Evolutionary conservation across 2,797 vertebrate genomes (phyloP).

Genomic region (Gobio occitaniae): DNA sequence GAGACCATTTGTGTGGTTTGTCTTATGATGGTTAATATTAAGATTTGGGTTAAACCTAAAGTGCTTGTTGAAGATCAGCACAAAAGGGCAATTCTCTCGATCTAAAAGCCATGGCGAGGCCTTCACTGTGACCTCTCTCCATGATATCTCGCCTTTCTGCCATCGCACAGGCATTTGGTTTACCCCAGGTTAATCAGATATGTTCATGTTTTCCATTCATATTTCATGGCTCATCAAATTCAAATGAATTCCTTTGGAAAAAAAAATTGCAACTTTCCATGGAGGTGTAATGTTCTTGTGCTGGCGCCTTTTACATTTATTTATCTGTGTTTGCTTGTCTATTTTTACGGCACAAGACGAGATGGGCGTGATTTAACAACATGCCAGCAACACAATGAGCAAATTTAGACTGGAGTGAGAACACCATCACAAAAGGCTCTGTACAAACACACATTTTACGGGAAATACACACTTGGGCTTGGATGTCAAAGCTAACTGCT

Average conservation of each 20-base stretch:
- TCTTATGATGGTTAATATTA: constrained; percentile 29
- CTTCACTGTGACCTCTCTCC: constrained; percentile 47
- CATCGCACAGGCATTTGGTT: constrained; percentile 57
- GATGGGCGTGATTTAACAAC: constrained; percentile 52
- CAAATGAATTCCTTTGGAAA: constrained; percentile 63
- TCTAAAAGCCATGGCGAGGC: constrained; percentile 2
- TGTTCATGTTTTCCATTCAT: constrained; percentile 66
- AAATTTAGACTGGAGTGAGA: constrained; percentile 59
- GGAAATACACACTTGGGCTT: constrained; percentile 39
- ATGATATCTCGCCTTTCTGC: constrained; percentile 62
- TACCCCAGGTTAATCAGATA: constrained; percentile 61
- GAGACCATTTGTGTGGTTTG: constrained; percentile 26
- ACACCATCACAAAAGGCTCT: constrained; percentile 44
- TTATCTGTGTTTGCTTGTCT: constrained; percentile 46
- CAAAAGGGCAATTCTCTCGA: constrained; percentile 21
- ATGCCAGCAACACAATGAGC: constrained; percentile 42
- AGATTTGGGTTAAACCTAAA: constrained; percentile 18
- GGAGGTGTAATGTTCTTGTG: constrained; percentile 51
- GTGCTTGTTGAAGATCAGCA: constrained; percentile 23
- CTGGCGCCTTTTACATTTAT: constrained; percentile 56
- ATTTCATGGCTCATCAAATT: constrained; percentile 71
- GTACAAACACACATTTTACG: constrained; percentile 10
- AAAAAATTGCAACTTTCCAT: constrained; percentile 41
- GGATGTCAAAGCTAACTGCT: constrained; percentile 52
- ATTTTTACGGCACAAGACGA: constrained; percentile 51